Conservation (phyloP, 2,797 vertebrate genomes). For the Pseudochaenichthys georgianus region DNA sequence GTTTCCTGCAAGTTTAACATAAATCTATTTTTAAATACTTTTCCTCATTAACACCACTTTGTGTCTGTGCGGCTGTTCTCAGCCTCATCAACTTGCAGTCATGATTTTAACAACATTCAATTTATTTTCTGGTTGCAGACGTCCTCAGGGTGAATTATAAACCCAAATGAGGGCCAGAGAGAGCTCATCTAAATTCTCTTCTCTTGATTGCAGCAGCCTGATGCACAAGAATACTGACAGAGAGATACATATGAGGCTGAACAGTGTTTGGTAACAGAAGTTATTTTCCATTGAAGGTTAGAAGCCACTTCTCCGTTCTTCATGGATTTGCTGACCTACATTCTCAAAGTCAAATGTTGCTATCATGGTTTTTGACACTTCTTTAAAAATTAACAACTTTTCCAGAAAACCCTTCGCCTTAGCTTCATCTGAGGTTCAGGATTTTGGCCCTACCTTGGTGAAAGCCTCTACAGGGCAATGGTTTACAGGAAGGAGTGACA, state of each 20-base stretch:
- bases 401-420: slow-evolving; percentile 14
- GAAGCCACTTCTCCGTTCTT: slow-evolving; percentile 13
- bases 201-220: slow-evolving; percentile 55
- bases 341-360: slow-evolving; percentile 42
- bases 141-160: slow-evolving; percentile 62
- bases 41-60: slow-evolving; percentile 25
- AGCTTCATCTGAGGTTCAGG: slow-evolving; percentile 21
- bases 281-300: slow-evolving; percentile 25
- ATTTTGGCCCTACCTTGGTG: not conserved
- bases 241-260: slow-evolving; percentile 27
- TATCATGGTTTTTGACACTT: slow-evolving; percentile 29
- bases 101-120: slow-evolving; percentile 30
- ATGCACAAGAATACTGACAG: slow-evolving; percentile 31
- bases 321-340: slow-evolving; percentile 57
- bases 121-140: slow-evolving; percentile 15
- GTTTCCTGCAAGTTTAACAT: not conserved
- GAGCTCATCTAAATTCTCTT: slow-evolving; percentile 62
- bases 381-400: slow-evolving; percentile 19
- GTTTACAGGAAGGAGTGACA: slow-evolving; percentile 73
- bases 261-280: slow-evolving; percentile 23
- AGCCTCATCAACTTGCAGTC: slow-evolving; percentile 40
- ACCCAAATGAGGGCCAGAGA: slow-evolving; percentile 65
- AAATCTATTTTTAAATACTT: not conserved
- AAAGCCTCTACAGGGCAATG: slow-evolving; percentile 52
- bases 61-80: slow-evolving; percentile 8